A percentile compares a stretch with the other conserved stretches of the same genome.
These are phyloP conservation scores for Pseudomyrmex concolor DNA, from an alignment of 1,140 invertebrate genomes.

Conservation along the genomic window DNA sequence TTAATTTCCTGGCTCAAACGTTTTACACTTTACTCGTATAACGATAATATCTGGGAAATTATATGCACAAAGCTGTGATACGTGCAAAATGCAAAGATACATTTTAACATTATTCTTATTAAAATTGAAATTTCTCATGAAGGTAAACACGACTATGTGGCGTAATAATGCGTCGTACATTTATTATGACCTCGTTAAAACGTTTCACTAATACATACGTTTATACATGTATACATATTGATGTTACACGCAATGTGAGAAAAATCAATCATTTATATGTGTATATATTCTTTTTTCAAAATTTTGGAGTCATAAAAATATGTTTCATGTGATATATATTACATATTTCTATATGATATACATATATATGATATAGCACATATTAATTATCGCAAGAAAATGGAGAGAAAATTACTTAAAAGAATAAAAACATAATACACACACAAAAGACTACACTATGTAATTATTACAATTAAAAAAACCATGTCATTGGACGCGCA, in stretches of 20 bases:
- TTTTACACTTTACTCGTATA: constrained; percentile 19
- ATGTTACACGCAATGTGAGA: not conserved
- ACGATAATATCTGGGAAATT: constrained; percentile 5
- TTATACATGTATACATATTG: not conserved
- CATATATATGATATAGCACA: not conserved
- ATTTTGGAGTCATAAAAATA: not conserved
- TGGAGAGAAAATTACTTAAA: not conserved
- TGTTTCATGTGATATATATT: not conserved
- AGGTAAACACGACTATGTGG: not conserved
- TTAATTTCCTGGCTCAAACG: constrained; percentile 33
- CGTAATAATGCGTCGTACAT: not conserved
- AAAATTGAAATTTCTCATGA: constrained; percentile 1
- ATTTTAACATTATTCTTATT: constrained; percentile 14
- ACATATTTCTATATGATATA: no score
- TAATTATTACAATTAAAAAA: not conserved
- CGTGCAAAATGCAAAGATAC: not conserved
- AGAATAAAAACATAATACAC: not conserved
- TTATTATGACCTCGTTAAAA: not conserved
- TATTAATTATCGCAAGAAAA: not conserved
- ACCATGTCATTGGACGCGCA: not conserved
- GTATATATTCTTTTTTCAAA: not conserved
- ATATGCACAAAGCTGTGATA: not conserved
- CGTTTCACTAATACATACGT: not conserved
- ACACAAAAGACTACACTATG: not conserved
- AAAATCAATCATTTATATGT: not conserved